Evolutionary conservation across 2,888 invertebrate genomes (phyloP).

Genomic region (Aricia artaxerxes): DNA sequence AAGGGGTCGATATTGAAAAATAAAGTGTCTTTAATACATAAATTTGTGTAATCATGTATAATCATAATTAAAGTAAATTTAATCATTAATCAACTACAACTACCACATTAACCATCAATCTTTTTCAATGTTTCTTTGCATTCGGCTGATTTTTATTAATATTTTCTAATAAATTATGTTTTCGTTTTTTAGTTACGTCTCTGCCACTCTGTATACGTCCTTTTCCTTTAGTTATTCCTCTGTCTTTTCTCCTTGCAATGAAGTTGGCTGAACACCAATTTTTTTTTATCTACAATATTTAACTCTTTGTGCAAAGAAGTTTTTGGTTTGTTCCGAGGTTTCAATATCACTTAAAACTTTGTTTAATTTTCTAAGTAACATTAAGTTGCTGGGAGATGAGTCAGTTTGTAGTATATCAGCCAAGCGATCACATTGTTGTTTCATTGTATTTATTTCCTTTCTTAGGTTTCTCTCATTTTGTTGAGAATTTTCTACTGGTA

Average conservation of each 20-base stretch:
- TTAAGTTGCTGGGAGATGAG: background rate
- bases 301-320: conserved; percentile 7
- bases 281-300: background rate
- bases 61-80: no score
- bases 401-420: background rate
- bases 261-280: background rate
- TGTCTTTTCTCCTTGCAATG: no score
- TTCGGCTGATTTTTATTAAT: no score
- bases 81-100: no score
- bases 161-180: no score
- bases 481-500: background rate
- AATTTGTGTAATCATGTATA: no score
- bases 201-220: no score
- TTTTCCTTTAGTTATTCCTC: no score
- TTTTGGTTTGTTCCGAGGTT: conserved; percentile 5
- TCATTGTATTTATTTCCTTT: background rate
- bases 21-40: background rate
- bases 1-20: conserved; percentile 1
- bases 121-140: no score
- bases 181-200: no score
- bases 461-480: background rate
- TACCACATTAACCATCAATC: no score
- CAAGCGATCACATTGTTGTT: background rate
- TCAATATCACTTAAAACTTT: background rate
- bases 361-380: background rate